Evolutionary conservation across 2,113 vertebrate species (phyloP).

Genomic region (Rana temporaria): DNA sequence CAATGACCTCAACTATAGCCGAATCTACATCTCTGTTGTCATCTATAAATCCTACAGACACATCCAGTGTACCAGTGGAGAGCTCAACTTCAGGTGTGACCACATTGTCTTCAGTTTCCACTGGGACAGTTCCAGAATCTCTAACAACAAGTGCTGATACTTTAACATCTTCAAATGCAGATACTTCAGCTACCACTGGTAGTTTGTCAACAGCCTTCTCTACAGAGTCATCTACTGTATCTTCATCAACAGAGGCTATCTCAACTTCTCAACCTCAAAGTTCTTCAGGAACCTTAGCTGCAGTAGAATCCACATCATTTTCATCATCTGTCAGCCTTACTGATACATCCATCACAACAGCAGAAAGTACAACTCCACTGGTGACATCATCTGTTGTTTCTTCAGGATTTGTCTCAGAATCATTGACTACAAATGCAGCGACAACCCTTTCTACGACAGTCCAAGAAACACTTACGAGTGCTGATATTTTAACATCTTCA

Average conservation of each 20-base stretch:
- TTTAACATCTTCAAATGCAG: neutral
- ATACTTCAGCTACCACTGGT: neutral
- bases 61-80: neutral
- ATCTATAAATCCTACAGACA: neutral
- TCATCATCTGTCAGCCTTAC: neutral
- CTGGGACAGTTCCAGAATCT: neutral
- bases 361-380: neutral
- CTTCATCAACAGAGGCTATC: no score
- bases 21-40: no score
- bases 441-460: no score
- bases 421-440: neutral
- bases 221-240: no score
- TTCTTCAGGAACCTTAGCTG: no score
- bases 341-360: neutral
- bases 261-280: no score
- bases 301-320: no score
- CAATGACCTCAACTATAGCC: neutral
- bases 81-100: neutral
- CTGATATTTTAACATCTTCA: no score
- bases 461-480: no score
- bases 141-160: neutral
- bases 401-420: neutral
- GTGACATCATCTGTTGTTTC: neutral
- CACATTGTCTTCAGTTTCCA: neutral
- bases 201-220: no score